Evolutionary conservation across 2,888 invertebrate species (phyloP).

Genomic region (Lissonota sp.): DNA sequence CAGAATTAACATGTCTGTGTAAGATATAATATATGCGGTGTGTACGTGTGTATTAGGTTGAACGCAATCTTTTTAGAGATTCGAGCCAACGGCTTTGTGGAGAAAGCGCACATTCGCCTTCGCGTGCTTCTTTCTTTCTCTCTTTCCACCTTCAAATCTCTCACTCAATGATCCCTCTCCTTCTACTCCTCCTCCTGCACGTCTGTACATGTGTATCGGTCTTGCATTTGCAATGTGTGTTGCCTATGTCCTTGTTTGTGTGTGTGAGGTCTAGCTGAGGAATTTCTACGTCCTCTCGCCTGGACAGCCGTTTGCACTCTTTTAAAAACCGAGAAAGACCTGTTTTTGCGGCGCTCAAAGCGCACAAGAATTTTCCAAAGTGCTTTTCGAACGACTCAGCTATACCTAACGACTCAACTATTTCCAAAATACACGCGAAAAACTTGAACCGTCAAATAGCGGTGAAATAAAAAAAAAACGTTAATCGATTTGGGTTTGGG

Average conservation of each 20-base stretch:
- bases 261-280: slow-evolving; percentile 43
- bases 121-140: slow-evolving; percentile 64
- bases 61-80: slow-evolving; percentile 47
- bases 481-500: too few species aligned
- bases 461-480: too few species aligned
- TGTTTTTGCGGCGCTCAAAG: background rate
- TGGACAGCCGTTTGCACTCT: slow-evolving; percentile 24
- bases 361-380: slow-evolving; percentile 20
- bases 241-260: slow-evolving; percentile 2
- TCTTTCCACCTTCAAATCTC: slow-evolving; percentile 35
- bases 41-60: slow-evolving; percentile 33
- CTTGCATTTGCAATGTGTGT: slow-evolving; percentile 36
- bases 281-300: slow-evolving; percentile 47
- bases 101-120: slow-evolving; percentile 69
- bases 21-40: too few species aligned
- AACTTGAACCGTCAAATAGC: too few species aligned
- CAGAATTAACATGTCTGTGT: slow-evolving; percentile 18
- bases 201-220: slow-evolving; percentile 6
- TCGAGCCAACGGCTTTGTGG: slow-evolving; percentile 61
- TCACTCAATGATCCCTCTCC: slow-evolving; percentile 38
- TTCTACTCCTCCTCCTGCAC: background rate
- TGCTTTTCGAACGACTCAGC: background rate
- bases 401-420: slow-evolving; percentile 32
- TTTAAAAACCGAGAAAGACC: slow-evolving; percentile 23
- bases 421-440: slow-evolving; percentile 25